Conservation (phyloP, 2,113 vertebrate genomes). For the Copsychus sechellarum region DNA sequence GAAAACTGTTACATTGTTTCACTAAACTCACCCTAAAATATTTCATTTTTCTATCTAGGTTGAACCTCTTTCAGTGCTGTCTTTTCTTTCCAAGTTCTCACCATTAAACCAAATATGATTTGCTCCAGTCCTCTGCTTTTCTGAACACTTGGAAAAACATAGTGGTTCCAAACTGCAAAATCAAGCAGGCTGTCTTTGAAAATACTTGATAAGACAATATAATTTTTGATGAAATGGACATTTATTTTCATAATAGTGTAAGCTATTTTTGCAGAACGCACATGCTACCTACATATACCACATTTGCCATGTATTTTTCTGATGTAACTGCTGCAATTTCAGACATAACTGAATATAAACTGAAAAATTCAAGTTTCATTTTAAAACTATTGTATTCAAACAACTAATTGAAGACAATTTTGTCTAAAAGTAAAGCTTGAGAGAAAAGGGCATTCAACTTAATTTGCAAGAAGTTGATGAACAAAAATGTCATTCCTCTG, state of each 20-base stretch:
- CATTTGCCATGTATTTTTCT: background rate
- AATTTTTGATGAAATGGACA: background rate
- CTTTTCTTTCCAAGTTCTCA: background rate
- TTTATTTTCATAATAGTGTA: background rate
- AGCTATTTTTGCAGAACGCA: background rate
- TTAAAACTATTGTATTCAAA: background rate
- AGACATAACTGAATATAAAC: background rate
- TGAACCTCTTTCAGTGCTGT: background rate
- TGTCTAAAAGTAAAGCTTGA: background rate
- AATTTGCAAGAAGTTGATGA: background rate
- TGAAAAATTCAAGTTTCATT: background rate
- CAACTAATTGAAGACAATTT: background rate
- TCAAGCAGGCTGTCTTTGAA: background rate
- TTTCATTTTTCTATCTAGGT: background rate
- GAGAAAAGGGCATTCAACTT: background rate
- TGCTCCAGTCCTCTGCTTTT: background rate
- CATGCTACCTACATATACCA: background rate
- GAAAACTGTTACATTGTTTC: background rate
- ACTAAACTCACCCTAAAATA: fast-evolving
- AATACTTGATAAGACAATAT: background rate
- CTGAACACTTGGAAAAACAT: background rate
- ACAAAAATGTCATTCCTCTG: background rate
- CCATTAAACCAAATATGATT: background rate
- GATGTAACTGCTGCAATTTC: background rate
- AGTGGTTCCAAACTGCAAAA: background rate